phyloP scores from a whole-genome alignment of 2,797 vertebrate species.

The Characodon lateralis region DNA sequence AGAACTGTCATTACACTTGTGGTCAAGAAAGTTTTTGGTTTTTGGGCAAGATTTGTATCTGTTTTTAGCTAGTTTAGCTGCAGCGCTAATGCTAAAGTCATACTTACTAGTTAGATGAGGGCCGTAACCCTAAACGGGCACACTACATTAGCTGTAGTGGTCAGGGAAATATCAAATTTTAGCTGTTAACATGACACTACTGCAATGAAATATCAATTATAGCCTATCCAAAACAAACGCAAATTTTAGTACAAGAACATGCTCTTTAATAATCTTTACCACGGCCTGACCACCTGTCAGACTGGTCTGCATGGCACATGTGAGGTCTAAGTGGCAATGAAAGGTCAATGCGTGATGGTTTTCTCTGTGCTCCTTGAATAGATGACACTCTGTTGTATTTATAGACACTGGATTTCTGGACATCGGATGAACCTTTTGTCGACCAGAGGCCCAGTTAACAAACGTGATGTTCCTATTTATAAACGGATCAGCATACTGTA shows the following conservation, averaged over 20 bases:
- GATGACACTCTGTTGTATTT: conserved; percentile 64
- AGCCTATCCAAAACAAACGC: too few species aligned
- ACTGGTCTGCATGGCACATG: not conserved
- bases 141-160: too few species aligned
- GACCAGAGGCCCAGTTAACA: conserved; percentile 48
- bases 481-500: conserved; percentile 61
- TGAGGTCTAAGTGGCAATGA: conserved; percentile 40
- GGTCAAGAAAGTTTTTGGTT: not conserved
- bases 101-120: too few species aligned
- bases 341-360: conserved; percentile 57
- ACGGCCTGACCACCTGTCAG: not conserved
- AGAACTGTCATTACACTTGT: not conserved
- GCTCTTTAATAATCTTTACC: not conserved
- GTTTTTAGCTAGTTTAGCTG: too few species aligned
- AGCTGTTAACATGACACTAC: too few species aligned
- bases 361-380: conserved; percentile 30
- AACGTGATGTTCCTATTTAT: conserved; percentile 62
- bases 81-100: too few species aligned
- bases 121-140: too few species aligned
- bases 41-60: not conserved
- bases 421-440: conserved; percentile 46
- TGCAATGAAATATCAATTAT: too few species aligned
- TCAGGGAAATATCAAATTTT: not conserved
- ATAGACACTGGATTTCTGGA: conserved; percentile 56
- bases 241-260: not conserved